Evolutionary conservation across 1,140 invertebrate species (phyloP).

Genomic region (Aphaenogaster floridana): DNA sequence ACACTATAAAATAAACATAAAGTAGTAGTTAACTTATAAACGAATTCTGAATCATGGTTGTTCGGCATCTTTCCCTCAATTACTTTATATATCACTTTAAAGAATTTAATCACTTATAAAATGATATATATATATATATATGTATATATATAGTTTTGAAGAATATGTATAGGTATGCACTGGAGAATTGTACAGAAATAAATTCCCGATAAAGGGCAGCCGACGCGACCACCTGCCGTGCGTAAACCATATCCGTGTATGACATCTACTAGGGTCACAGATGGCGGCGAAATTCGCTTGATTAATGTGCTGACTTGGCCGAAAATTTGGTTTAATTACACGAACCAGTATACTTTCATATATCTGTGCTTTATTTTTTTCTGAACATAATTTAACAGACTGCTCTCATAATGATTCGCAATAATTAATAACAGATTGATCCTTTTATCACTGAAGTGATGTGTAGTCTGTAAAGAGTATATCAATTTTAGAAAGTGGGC

Average conservation of each 20-base stretch:
- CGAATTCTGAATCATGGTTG: no score
- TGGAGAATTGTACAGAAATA: constrained; percentile 26
- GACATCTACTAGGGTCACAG: constrained; percentile 64
- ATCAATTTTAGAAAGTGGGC: constrained; percentile 20
- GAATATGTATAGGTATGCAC: background rate
- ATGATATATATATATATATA: no score
- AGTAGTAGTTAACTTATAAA: no score
- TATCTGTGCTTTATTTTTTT: constrained; percentile 31
- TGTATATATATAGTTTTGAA: no score
- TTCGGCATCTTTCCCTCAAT: no score
- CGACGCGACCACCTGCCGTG: constrained; percentile 67
- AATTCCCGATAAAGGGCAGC: constrained; percentile 49
- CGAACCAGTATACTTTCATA: constrained; percentile 53
- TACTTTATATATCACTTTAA: no score
- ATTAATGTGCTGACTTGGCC: constrained; percentile 69
- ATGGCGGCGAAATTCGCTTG: constrained; percentile 67
- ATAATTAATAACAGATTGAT: constrained; percentile 59
- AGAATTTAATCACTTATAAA: no score
- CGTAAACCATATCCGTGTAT: constrained; percentile 49
- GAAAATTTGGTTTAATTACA: constrained; percentile 68
- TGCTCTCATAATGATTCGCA: constrained; percentile 46
- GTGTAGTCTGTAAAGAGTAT: background rate
- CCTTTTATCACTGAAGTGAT: constrained; percentile 13
- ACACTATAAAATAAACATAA: no score
- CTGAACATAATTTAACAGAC: constrained; percentile 41